These are phyloP conservation scores for Bombycilla garrulus DNA, from an alignment of 2,113 vertebrate genomes.

Conservation along the genomic window DNA sequence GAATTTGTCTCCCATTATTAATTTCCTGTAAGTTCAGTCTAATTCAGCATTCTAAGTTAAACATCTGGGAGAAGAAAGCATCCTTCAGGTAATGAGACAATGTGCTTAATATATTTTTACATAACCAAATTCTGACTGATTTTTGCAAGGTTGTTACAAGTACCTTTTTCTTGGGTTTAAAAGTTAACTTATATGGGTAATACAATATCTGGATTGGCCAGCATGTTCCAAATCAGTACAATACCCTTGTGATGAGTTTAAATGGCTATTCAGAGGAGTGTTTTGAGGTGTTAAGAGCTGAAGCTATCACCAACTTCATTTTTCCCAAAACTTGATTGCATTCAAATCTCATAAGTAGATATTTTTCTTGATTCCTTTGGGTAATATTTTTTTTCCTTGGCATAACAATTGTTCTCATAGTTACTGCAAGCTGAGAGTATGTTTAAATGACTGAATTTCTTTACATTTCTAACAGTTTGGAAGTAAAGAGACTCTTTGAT, in stretches of 20 bases:
- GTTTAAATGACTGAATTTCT: neutral
- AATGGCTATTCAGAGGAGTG: neutral
- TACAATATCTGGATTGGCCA: neutral
- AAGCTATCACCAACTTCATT: neutral
- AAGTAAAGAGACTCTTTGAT: neutral
- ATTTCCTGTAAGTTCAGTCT: neutral
- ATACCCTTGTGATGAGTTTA: neutral
- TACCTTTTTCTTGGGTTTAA: neutral
- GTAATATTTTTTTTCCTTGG: neutral
- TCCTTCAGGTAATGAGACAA: neutral
- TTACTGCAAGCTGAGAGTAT: neutral
- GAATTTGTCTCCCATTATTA: neutral
- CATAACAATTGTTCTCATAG: neutral
- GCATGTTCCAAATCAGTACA: neutral
- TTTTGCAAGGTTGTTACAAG: neutral
- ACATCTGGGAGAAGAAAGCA: neutral
- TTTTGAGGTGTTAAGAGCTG: neutral
- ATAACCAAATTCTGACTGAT: neutral
- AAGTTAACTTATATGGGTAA: neutral
- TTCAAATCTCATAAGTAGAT: neutral
- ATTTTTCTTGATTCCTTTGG: neutral
- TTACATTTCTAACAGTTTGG: neutral
- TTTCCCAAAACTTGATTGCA: neutral
- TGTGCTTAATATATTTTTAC: neutral
- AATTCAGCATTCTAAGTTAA: neutral